Conservation (phyloP, 92 coral and sea anemone genomes). For the Palythoa grandiflora region DNA sequence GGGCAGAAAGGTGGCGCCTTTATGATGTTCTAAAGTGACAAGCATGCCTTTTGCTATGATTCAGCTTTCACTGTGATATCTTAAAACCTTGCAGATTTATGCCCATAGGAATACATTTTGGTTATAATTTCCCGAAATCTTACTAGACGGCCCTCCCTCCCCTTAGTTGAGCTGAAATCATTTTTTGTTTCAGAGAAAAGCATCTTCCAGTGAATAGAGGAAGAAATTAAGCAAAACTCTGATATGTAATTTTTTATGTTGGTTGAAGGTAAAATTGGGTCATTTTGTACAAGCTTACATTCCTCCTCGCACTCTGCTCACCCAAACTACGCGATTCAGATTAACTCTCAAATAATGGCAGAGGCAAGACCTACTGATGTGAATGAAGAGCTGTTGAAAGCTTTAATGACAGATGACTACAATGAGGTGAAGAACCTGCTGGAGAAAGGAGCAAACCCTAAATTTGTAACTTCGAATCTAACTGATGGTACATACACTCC, state of each 20-base stretch:
- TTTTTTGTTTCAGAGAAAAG: conserved; percentile 50
- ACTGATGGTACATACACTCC: conserved; percentile 59
- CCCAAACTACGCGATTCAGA: background rate
- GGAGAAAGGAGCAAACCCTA: conserved; percentile 64
- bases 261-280: background rate
- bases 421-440: conserved; percentile 59
- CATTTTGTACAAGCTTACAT: background rate
- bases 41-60: background rate
- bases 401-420: conserved; percentile 54
- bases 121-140: background rate
- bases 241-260: conserved; percentile 52
- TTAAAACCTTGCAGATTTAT: too few relatives aligned
- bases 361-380: background rate
- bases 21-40: background rate
- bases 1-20: conserved; percentile 27
- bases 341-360: background rate
- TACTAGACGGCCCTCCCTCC: background rate
- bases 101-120: too few relatives aligned
- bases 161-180: conserved; percentile 51
- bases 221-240: conserved; percentile 53
- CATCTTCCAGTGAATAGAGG: conserved; percentile 58
- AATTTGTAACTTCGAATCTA: conserved; percentile 63
- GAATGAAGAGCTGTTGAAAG: conserved; percentile 7
- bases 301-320: background rate
- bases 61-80: background rate